Evolutionary conservation across 2,888 invertebrate genomes (phyloP).

Genomic region (Morpho deidamia): DNA sequence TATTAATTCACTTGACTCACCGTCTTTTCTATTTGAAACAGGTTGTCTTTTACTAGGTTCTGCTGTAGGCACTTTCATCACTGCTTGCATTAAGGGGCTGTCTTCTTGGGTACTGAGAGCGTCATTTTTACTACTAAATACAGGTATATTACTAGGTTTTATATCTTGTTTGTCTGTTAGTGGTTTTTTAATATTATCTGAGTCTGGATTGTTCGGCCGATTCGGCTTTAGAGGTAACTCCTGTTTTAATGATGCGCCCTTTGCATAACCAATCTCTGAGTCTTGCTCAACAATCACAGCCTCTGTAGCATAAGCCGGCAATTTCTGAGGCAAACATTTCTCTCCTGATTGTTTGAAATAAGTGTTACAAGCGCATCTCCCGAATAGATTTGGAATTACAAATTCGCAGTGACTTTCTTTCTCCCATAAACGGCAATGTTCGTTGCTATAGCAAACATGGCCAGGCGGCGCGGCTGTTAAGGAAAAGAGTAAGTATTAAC

Average conservation of each 20-base stretch:
- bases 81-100: slow-evolving; percentile 64
- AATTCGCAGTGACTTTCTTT: slow-evolving; percentile 92
- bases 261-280: slow-evolving; percentile 35
- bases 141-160: slow-evolving; percentile 55
- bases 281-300: slow-evolving; percentile 62
- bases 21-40: slow-evolving; percentile 57
- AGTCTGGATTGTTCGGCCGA: slow-evolving; percentile 36
- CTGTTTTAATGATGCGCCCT: slow-evolving; percentile 26
- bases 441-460: slow-evolving; percentile 93
- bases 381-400: slow-evolving; percentile 92
- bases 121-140: slow-evolving; percentile 57
- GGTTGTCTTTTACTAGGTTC: slow-evolving; percentile 54
- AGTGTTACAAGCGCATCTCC: slow-evolving; percentile 89
- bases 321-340: slow-evolving; percentile 74
- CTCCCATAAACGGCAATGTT: slow-evolving; percentile 92
- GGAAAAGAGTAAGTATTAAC: slow-evolving; percentile 11
- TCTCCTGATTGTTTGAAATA: slow-evolving; percentile 82
- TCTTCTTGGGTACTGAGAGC: slow-evolving; percentile 60
- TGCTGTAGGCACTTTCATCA: slow-evolving; percentile 57
- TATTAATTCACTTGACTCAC: slow-evolving; percentile 60
- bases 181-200: slow-evolving; percentile 39
- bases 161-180: slow-evolving; percentile 41
- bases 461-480: slow-evolving; percentile 89
- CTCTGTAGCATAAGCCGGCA: slow-evolving; percentile 51
- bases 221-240: slow-evolving; percentile 33